A percentile compares a stretch with the other conserved stretches of the same genome.
Conservation (phyloP, 2,797 vertebrate genomes). For the Sebastolobus altivelis region DNA sequence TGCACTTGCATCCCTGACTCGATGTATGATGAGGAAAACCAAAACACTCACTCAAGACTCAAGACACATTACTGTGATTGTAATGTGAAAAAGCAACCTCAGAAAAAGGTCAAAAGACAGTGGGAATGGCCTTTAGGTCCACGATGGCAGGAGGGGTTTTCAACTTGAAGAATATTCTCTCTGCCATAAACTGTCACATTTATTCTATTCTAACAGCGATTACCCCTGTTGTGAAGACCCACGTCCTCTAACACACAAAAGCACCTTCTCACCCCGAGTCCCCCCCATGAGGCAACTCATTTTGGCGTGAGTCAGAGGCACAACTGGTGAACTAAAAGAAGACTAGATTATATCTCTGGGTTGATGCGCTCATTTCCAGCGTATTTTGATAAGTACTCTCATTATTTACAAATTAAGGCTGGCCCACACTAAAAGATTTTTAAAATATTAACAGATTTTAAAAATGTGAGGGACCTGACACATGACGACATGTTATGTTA, state of each 20-base stretch:
- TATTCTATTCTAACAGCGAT: slow-evolving; percentile 41
- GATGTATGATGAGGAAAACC: slow-evolving; percentile 27
- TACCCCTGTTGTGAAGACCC: slow-evolving; percentile 39
- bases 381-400: slow-evolving; percentile 9
- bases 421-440: no score
- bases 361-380: slow-evolving; percentile 34
- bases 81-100: slow-evolving; percentile 50
- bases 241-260: slow-evolving; percentile 53
- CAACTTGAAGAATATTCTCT: slow-evolving; percentile 65
- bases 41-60: neutral
- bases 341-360: neutral
- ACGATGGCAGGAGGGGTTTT: slow-evolving; percentile 43
- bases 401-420: neutral
- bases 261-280: neutral
- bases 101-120: slow-evolving; percentile 72
- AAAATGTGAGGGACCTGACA: no score
- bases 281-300: slow-evolving; percentile 10
- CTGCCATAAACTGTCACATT: slow-evolving; percentile 69
- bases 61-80: slow-evolving; percentile 5
- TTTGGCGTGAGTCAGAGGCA: slow-evolving; percentile 25
- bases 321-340: slow-evolving; percentile 30
- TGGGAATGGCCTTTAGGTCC: slow-evolving; percentile 64
- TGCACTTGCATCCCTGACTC: neutral
- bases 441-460: no score
- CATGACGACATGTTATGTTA: no score